A percentile compares a stretch with the other conserved stretches of the same genome.
phyloP scores from a whole-genome alignment of 2,888 invertebrate species.

The Podabrus alpinus region DNA sequence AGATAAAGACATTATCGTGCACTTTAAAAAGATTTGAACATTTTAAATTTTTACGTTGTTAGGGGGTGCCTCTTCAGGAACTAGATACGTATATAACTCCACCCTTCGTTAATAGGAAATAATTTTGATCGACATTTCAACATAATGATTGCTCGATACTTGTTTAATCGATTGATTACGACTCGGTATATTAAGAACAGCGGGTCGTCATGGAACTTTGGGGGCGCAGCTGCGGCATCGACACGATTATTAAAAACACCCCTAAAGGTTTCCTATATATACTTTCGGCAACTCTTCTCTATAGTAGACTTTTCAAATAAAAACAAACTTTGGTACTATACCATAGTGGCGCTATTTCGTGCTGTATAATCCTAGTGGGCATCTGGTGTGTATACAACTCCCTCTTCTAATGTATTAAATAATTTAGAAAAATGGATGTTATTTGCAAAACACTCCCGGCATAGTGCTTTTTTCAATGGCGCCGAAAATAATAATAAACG shows the following conservation, averaged over 20 bases:
- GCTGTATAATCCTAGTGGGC: conserved; percentile 6
- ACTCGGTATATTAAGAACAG: conserved; percentile 42
- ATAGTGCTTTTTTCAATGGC: background rate
- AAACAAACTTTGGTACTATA: conserved; percentile 15
- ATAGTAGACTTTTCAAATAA: conserved; percentile 15
- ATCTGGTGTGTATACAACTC: background rate
- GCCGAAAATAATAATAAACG: background rate
- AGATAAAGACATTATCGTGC: conserved; percentile 47
- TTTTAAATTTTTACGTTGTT: conserved; percentile 44
- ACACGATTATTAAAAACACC: conserved; percentile 41
- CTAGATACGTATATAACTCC: conserved; percentile 29
- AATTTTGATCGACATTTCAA: conserved; percentile 37
- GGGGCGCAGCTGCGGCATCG: conserved; percentile 42
- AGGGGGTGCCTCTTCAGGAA: conserved; percentile 13
- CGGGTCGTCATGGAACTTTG: conserved; percentile 32
- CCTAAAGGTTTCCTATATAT: conserved; percentile 31
- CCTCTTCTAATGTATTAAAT: background rate
- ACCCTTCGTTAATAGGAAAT: conserved; percentile 41
- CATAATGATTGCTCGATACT: conserved; percentile 44
- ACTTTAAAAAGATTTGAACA: conserved; percentile 45
- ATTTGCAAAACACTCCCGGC: background rate
- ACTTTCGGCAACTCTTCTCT: conserved; percentile 19
- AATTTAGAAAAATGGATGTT: background rate
- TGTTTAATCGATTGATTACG: conserved; percentile 48
- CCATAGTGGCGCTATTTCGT: background rate